Percentiles rank a stretch among this genome's conserved stretches.
Conservation (phyloP, 2,113 vertebrate species). For the Neodon shergylaensis region DNA sequence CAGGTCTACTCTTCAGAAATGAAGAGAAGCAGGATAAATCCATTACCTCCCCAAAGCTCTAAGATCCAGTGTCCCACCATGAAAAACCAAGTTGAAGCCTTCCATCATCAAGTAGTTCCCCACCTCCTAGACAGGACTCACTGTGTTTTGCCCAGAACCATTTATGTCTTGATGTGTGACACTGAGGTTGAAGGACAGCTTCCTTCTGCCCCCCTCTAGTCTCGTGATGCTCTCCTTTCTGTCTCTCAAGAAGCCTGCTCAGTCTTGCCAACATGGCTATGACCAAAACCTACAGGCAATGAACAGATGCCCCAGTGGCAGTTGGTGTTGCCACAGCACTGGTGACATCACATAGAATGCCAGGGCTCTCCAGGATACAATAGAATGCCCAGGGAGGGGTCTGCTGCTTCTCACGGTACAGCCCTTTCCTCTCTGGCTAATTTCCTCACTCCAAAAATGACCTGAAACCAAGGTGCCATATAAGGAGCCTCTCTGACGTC, state of each 20-base stretch:
- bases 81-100: not conserved
- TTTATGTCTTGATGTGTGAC: not conserved
- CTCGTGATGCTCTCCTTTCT: not conserved
- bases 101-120: not conserved
- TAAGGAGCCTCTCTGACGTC: not conserved
- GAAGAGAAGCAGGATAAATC: not conserved
- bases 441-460: not conserved
- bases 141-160: not conserved
- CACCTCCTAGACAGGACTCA: not conserved
- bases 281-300: rapidly evolving
- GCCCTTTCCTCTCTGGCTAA: not conserved
- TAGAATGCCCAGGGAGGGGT: not conserved
- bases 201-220: rapidly evolving
- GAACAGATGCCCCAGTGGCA: not conserved
- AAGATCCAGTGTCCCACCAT: rapidly evolving
- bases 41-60: not conserved
- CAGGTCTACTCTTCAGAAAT: not conserved
- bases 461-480: not conserved
- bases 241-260: not conserved
- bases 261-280: not conserved
- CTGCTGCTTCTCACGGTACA: not conserved
- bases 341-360: not conserved
- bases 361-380: not conserved
- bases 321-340: not conserved
- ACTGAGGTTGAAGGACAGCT: not conserved